phyloP scores from a whole-genome alignment of 1,140 invertebrate genomes.

The Drosophila pruinosa region DNA sequence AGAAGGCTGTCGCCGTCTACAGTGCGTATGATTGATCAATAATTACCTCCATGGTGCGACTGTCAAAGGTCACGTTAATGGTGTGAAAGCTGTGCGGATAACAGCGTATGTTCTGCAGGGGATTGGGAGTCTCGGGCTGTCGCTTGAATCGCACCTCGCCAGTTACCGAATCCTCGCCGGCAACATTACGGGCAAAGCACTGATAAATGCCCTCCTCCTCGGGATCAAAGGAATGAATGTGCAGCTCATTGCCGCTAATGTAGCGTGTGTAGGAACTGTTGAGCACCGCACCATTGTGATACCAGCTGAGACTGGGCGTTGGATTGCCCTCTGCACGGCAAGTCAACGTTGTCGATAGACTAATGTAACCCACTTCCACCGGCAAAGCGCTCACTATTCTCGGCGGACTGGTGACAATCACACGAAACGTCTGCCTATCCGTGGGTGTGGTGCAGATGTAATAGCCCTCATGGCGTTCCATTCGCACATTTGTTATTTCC shows the following conservation, averaged over 20 bases:
- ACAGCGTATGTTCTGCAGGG: constrained; percentile 76
- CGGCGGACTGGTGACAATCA: constrained; percentile 73
- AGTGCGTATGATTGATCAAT: background rate
- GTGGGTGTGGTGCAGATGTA: constrained; percentile 66
- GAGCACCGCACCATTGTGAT: constrained; percentile 68
- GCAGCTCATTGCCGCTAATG: constrained; percentile 70
- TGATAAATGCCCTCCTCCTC: constrained; percentile 81
- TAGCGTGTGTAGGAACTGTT: constrained; percentile 77
- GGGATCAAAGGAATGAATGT: constrained; percentile 75
- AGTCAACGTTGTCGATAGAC: constrained; percentile 56
- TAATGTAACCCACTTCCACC: constrained; percentile 63
- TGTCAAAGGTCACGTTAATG: constrained; percentile 79
- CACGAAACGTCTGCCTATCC: constrained; percentile 68
- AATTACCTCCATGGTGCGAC: constrained; percentile 56
- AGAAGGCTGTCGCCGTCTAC: background rate
- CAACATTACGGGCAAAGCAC: constrained; percentile 76
- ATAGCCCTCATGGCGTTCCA: constrained; percentile 54
- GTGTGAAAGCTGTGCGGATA: constrained; percentile 78
- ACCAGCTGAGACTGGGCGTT: constrained; percentile 67
- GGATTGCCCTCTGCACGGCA: constrained; percentile 75
- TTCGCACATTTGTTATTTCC: constrained; percentile 53
- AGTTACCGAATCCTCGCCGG: constrained; percentile 71
- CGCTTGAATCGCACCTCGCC: constrained; percentile 70
- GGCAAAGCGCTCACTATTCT: constrained; percentile 51
- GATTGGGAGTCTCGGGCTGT: constrained; percentile 57